Conservation (phyloP, 2,113 vertebrate genomes). For the Malaclemys terrapin region DNA sequence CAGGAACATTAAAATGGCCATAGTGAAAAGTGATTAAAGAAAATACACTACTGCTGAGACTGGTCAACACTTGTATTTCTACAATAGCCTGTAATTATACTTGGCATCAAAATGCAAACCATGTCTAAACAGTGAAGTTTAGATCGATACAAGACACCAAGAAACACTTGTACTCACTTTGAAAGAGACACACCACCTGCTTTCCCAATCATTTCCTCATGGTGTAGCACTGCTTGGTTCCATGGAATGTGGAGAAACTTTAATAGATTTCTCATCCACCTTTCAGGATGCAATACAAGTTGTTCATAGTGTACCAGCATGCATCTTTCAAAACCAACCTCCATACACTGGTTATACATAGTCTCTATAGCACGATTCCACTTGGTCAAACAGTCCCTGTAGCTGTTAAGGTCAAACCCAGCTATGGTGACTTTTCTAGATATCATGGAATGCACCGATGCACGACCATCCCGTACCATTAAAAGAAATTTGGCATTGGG, state of each 20-base stretch:
- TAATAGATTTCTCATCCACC: slow-evolving; percentile 94
- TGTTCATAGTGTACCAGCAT: slow-evolving; percentile 95
- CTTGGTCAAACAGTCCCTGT: slow-evolving; percentile 96
- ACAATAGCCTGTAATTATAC: background rate
- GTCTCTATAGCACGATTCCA: slow-evolving; percentile 98
- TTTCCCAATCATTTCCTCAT: slow-evolving; percentile 98
- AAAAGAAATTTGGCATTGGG: slow-evolving; percentile 96
- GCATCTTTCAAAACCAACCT: slow-evolving; percentile 88
- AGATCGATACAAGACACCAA: background rate
- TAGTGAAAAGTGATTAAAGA: background rate
- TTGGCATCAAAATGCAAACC: background rate
- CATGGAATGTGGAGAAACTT: slow-evolving; percentile 94
- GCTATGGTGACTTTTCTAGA: slow-evolving; percentile 97
- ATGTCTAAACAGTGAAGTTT: background rate
- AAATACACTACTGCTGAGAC: background rate
- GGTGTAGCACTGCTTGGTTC: slow-evolving; percentile 94
- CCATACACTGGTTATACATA: slow-evolving; percentile 97
- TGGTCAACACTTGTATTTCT: background rate
- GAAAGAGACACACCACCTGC: slow-evolving; percentile 96
- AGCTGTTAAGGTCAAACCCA: slow-evolving; percentile 96
- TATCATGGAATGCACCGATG: slow-evolving; percentile 98
- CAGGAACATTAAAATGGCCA: background rate
- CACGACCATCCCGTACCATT: slow-evolving; percentile 95
- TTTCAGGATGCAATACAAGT: slow-evolving; percentile 94
- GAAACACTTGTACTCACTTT: slow-evolving; percentile 86